Evolutionary conservation across 2,888 invertebrate species (phyloP).

Genomic region (Notodonta ziczac): DNA sequence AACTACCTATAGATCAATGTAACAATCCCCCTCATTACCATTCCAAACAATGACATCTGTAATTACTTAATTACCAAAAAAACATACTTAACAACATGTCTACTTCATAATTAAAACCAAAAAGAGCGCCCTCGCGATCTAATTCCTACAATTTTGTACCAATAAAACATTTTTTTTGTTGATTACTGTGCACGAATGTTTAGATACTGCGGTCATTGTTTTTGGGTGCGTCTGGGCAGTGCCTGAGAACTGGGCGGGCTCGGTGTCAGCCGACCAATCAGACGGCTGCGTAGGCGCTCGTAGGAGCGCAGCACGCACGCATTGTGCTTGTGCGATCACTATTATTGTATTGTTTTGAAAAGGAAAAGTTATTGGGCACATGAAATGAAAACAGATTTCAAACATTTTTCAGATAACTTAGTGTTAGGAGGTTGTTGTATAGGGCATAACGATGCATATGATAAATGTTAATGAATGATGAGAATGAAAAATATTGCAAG

Average conservation of each 20-base stretch:
- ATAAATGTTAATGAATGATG: no score
- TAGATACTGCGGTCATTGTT: conserved; percentile 54
- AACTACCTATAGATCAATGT: background rate
- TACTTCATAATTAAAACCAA: conserved; percentile 31
- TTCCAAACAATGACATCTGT: conserved; percentile 31
- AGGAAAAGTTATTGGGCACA: background rate
- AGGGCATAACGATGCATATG: no score
- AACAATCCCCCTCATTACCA: conserved; percentile 11
- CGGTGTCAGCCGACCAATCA: conserved; percentile 53
- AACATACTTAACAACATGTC: conserved; percentile 25
- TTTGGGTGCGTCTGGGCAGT: conserved; percentile 46
- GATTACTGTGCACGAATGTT: conserved; percentile 25
- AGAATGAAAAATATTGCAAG: no score
- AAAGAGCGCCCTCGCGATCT: conserved; percentile 24
- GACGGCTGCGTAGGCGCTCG: conserved; percentile 36
- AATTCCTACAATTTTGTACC: conserved; percentile 29
- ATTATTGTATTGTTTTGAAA: conserved; percentile 2
- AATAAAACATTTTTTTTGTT: conserved; percentile 20
- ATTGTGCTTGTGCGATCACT: conserved; percentile 5
- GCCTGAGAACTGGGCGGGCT: conserved; percentile 56
- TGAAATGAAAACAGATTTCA: background rate
- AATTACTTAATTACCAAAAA: conserved; percentile 34
- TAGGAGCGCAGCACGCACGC: conserved; percentile 30
- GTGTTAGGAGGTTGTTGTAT: no score
- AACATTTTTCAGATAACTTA: no score